Percentiles rank a stretch among this genome's conserved stretches.
phyloP scores from a whole-genome alignment of 2,888 invertebrate species.

The Synanthedon andrenaeformis region DNA sequence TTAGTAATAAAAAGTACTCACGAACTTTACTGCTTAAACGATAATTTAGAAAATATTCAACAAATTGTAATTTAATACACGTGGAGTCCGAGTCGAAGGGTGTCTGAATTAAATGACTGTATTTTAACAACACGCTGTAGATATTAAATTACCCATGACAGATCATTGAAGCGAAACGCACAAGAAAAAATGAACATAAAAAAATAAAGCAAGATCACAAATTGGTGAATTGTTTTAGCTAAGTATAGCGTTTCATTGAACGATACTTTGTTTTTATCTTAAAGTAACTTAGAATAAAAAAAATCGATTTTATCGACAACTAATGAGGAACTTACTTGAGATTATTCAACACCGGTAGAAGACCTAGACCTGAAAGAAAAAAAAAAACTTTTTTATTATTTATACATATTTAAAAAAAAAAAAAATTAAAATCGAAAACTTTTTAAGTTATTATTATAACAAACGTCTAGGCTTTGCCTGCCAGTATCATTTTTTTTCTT shows the following conservation, averaged over 20 bases:
- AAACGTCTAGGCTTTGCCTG: too few relatives aligned
- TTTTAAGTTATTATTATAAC: too few relatives aligned
- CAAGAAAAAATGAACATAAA: conserved; percentile 2
- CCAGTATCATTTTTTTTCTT: too few relatives aligned
- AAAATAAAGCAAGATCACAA: conserved; percentile 1
- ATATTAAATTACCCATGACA: conserved; percentile 5
- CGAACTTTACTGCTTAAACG: too few relatives aligned
- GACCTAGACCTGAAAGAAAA: conserved; percentile 81
- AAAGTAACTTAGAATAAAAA: too few relatives aligned
- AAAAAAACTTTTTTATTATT: neutral
- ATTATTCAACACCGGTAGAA: conserved; percentile 87
- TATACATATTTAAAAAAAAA: too few relatives aligned
- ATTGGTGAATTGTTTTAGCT: neutral
- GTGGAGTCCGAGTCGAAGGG: neutral
- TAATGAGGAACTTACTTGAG: conserved; percentile 76
- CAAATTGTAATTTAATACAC: too few relatives aligned
- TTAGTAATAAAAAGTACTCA: too few relatives aligned
- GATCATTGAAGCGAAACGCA: conserved; percentile 2
- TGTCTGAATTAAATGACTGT: neutral
- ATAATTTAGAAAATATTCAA: too few relatives aligned
- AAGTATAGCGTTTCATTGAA: neutral
- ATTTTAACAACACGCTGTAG: neutral
- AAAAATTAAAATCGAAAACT: too few relatives aligned
- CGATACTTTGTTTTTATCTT: too few relatives aligned
- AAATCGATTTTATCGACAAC: too few relatives aligned